These are phyloP conservation scores for Blomia tropicalis DNA, from an alignment of 2,888 invertebrate genomes.

Conservation along the genomic window DNA sequence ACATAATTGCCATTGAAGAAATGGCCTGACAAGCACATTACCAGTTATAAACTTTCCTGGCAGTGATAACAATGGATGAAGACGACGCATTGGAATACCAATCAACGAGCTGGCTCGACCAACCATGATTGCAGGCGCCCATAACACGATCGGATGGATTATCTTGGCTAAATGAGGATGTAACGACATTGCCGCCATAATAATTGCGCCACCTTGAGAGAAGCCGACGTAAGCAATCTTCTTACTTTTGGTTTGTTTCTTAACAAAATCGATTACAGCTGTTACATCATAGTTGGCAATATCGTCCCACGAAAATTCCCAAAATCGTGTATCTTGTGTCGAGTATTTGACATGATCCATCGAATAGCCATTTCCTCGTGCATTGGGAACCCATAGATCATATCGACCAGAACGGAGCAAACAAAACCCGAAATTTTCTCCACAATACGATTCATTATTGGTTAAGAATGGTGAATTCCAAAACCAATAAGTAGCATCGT, in stretches of 20 bases:
- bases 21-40: neutral
- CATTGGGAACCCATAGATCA: slow-evolving; percentile 42
- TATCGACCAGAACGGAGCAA: slow-evolving; percentile 31
- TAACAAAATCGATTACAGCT: slow-evolving; percentile 37
- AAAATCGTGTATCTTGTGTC: slow-evolving; percentile 35
- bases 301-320: slow-evolving; percentile 40
- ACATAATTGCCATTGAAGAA: neutral
- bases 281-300: slow-evolving; percentile 41
- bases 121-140: slow-evolving; percentile 14
- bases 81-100: neutral
- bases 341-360: slow-evolving; percentile 34
- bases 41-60: neutral
- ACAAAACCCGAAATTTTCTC: slow-evolving; percentile 11
- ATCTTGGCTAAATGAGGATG: slow-evolving; percentile 32
- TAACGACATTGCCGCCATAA: slow-evolving; percentile 33
- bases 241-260: slow-evolving; percentile 33
- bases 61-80: neutral
- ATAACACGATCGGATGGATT: slow-evolving; percentile 13
- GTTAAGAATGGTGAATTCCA: neutral
- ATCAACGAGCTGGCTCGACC: neutral
- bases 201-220: slow-evolving; percentile 38
- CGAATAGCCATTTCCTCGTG: slow-evolving; percentile 39
- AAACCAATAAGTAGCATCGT: neutral
- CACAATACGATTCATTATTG: neutral
- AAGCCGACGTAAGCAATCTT: slow-evolving; percentile 39